Base-by-base conservation (phyloP, 2,888 invertebrate species). In the Xylocampa areola region DNA sequence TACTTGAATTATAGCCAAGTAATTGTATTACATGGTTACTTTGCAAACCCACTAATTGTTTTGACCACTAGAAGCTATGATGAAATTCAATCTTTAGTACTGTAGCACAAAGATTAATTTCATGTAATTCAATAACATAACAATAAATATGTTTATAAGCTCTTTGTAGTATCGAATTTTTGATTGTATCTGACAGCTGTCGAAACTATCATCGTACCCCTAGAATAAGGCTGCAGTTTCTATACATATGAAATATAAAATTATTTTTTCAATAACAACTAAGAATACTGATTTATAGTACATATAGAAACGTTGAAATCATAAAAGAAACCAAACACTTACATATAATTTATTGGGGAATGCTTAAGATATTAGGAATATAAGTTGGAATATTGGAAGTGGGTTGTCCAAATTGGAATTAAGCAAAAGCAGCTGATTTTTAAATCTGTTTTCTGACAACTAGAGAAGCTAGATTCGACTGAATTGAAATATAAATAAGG, bases 281-380 rank as follows among this genome's bases (percentile, higher is more conserved):
- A 47, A 27, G 29, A 33, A 49, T 10, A 25, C 25, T 8, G 25
- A 25, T n/a, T n/a, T n/a, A n/a, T n/a, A n/a, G n/a, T n/a, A 33
- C n/a, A 27, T 11, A 32, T 17, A 32, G 3, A 47, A 17, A 27
- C 2, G 2, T 43, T n/a, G 11, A 30, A 40, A 49, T 11, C 32
- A 32, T 39, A 44, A 39, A 16, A 30, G 10, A 39, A 32, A 39
- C 13, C 29, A 45, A 48, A 45, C 37, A 33, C 37, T 7, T 45
- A 45, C 1, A 13, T 45, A 45, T 3, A 13, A 30, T 32, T n/a
- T 44, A 44, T 25, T 7, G 16, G 36, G 52, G 44, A 44, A 52
- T 52, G 44, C 11, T n/a, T 10, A 16, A 33, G n/a, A 32, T 19
- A 17, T 41, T 11, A 35, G 39, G 25, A 45, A 33, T 23, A 13